Conservation (phyloP, 2,888 invertebrate genomes). For the Caenorhabditis becei region DNA sequence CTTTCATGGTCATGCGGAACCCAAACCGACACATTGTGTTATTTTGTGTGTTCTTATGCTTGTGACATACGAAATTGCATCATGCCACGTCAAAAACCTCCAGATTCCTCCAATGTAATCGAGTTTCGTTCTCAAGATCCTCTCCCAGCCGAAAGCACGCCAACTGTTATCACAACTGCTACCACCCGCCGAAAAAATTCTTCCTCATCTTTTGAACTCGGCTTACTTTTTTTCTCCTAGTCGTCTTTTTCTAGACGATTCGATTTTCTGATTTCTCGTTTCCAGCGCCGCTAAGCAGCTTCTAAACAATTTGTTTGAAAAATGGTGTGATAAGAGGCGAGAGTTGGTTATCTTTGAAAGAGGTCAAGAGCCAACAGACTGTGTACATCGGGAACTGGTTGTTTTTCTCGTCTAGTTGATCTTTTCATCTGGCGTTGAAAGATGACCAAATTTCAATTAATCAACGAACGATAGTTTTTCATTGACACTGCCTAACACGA, state of each 20-base stretch:
- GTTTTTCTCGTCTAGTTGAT: slow-evolving; percentile 40
- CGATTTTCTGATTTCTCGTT: slow-evolving; percentile 8
- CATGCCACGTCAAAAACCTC: slow-evolving; percentile 39
- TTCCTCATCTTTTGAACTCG: slow-evolving; percentile 54
- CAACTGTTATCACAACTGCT: slow-evolving; percentile 53
- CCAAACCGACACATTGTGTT: slow-evolving; percentile 14
- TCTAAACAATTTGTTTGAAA: slow-evolving; percentile 10
- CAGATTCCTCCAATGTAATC: slow-evolving; percentile 30
- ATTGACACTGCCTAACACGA: slow-evolving; percentile 54
- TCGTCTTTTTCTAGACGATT: not conserved
- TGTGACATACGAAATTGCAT: slow-evolving; percentile 40
- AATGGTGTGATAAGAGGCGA: slow-evolving; percentile 28
- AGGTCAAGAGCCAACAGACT: slow-evolving; percentile 38
- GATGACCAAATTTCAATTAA: slow-evolving; percentile 46
- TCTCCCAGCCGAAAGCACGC: slow-evolving; percentile 19
- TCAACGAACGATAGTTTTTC: slow-evolving; percentile 57
- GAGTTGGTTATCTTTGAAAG: slow-evolving; percentile 1
- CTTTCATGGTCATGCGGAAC: slow-evolving; percentile 23
- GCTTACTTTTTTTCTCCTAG: slow-evolving; percentile 26
- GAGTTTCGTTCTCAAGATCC: slow-evolving; percentile 26
- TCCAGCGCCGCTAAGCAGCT: slow-evolving; percentile 6
- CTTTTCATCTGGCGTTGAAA: slow-evolving; percentile 49
- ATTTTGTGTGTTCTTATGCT: slow-evolving; percentile 23
- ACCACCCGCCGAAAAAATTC: slow-evolving; percentile 45
- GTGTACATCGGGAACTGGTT: slow-evolving; percentile 10